Percentiles rank a stretch among this genome's conserved stretches.
Evolutionary conservation across 2,797 vertebrate genomes (phyloP).

Genomic region (Hypotaenidia okinawae): DNA sequence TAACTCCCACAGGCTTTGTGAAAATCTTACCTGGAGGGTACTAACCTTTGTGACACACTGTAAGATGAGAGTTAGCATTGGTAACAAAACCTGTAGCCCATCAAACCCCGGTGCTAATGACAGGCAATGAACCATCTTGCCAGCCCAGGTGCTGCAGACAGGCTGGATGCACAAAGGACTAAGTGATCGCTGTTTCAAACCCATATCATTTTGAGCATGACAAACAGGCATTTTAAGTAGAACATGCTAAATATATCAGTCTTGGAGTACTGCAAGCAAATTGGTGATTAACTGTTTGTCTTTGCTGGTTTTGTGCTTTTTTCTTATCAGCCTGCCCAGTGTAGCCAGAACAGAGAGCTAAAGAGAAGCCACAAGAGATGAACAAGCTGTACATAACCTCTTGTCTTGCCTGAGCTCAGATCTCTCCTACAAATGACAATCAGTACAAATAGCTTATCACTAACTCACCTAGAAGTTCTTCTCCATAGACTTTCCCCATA

Average conservation of each 20-base stretch:
- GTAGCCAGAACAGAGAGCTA: neutral
- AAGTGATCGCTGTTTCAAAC: neutral
- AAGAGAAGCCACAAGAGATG: neutral
- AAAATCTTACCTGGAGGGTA: neutral
- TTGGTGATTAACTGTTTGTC: neutral
- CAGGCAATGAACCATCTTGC: rapidly evolving
- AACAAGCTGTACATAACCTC: neutral
- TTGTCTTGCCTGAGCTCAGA: neutral
- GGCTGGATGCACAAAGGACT: neutral
- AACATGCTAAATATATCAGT: neutral
- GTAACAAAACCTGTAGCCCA: neutral
- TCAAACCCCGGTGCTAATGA: neutral
- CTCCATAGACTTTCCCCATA: neutral
- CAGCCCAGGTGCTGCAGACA: too few relatives aligned
- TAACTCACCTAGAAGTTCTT: neutral
- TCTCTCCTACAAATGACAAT: neutral
- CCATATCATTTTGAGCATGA: neutral
- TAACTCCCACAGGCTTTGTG: neutral
- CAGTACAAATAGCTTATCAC: neutral
- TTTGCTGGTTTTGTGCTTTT: neutral
- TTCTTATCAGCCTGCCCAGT: neutral
- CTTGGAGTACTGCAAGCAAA: neutral
- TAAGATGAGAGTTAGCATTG: neutral
- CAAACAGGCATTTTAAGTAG: neutral
- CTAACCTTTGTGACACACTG: neutral